Base-by-base conservation (phyloP, 2,797 vertebrate genomes). In the Muscicapa comitata region DNA sequence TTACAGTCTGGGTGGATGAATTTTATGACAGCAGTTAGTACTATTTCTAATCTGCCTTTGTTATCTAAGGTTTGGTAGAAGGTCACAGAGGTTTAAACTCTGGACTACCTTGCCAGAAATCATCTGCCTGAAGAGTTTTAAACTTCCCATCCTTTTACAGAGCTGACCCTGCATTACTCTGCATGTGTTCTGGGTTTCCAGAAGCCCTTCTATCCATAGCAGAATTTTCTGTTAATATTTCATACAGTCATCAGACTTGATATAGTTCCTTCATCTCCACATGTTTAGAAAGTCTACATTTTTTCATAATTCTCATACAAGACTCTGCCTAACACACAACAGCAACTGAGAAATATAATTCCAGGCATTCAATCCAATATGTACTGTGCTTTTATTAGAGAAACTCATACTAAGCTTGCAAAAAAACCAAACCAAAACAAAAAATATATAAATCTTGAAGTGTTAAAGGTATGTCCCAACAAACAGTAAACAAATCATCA, bases 31-130 rank as follows among this genome's bases (percentile, higher is more conserved):
- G 0, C 75, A 65, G 63, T 96, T 93, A 88, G 83, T 70, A 79
- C 82, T 89, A 70, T 89, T 94, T 95, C 93, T 94, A 96, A 96
- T 95, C 87, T 94, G 57, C 77, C 90, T 93, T 78, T 89, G 74
- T 93, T 93, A 95, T 88, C 92, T 87, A 66, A 92, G 73, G 77
- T 77, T 91, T 93, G 76, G 68, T 59, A 91, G 96, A 97, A 97
- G 95, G 94, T 96, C 95, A 93, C 2, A 3, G 70, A 73, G 67
- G 87, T 92, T 95, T 96, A 90, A 96, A 94, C 79, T 88, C 89
- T 67, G 59, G 62, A 79, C 50, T 68, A 75, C 57, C 40, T 54
- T 59, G 63, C 79, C 62, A 93, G 80, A 96, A 88, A 93, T 93
- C 53, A 67, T 79, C 83, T 86, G 51, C 33, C 67, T 93, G 71